phyloP scores from a whole-genome alignment of 2,888 invertebrate species.

The Hofmannophila pseudospretella region DNA sequence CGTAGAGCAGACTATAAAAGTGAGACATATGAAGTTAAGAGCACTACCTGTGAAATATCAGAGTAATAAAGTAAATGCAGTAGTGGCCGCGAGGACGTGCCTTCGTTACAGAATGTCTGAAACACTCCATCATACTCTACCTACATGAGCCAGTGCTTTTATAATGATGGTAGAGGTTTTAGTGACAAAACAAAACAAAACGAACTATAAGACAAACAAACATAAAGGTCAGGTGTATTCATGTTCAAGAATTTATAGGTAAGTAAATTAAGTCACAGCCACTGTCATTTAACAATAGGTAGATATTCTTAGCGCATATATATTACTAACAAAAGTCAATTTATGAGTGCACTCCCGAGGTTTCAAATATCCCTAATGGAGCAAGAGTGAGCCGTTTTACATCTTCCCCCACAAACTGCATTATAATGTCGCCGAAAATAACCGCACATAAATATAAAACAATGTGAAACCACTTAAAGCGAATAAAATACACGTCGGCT shows the following conservation, averaged over 20 bases:
- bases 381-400: constrained; percentile 72
- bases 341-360: constrained; percentile 75
- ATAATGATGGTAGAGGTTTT: constrained; percentile 5
- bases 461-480: constrained; percentile 79
- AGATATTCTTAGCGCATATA: constrained; percentile 54
- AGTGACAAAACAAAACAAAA: not conserved
- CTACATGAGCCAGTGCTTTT: constrained; percentile 3
- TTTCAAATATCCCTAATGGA: constrained; percentile 77
- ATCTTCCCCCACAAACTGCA: constrained; percentile 76
- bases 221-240: no score
- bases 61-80: constrained; percentile 76
- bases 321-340: constrained; percentile 72
- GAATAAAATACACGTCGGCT: constrained; percentile 77
- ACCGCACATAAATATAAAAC: constrained; percentile 78
- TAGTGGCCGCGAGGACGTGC: constrained; percentile 59
- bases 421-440: constrained; percentile 77
- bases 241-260: no score
- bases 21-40: constrained; percentile 70
- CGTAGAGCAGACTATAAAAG: constrained; percentile 69
- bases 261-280: not conserved
- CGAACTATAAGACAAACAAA: no score
- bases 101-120: constrained; percentile 14
- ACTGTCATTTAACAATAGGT: constrained; percentile 38
- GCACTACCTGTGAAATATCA: constrained; percentile 76
- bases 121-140: constrained; percentile 8